Base-by-base conservation (phyloP, 1,140 invertebrate species). In the Zaprionus inermis region DNA sequence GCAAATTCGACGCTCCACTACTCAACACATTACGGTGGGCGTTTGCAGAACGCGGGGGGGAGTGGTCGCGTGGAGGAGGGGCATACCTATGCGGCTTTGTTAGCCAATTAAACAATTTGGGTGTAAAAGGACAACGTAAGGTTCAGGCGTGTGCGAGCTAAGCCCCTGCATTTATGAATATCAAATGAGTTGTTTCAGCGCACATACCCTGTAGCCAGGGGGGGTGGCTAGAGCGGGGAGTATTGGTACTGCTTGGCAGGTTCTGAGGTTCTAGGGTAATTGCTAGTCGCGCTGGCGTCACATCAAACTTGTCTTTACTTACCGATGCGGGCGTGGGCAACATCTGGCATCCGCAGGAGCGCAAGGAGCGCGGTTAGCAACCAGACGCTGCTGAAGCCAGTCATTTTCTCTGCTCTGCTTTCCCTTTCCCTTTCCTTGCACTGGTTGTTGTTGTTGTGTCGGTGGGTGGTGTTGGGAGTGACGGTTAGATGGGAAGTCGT, bases 91-190 rank as follows among this genome's bases (percentile, higher is more conserved):
- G 66, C 41, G 58, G 60, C 72, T 55, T 74, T 88, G 83, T 83
- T 77, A 83, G 83, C 83, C 83, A 88, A 88, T 88, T 88, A 88
- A 88, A 89, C 80, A 84, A 84, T 88, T 89, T 88, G 78, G 83
- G 79, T 78, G 81, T 79, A 57, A 88, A 79, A 70, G 68, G 66
- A 69, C 59, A 68, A 65, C 55, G 78, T 72, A 61, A 59, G 64
- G 61, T 74, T 54, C 73, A 38, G 61, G 51, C 68, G 20, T 76
- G 46, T 76, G 60, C 61, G 46, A 67, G 32, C 58, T 68, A 78
- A 79, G 81, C 77, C 74, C 61, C 77, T 75, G 74, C 80, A 90
- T 90, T 84, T 88, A 90, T 89, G 84, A 89, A 90, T 90, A 85
- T 55, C 68, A 90, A 90, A 90, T 85, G 68, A 90, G 76, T 78